These are phyloP conservation scores for Apostichopus californicus DNA, from an alignment of 35 echinoderm and acorn worm genomes.

Conservation along the genomic window DNA sequence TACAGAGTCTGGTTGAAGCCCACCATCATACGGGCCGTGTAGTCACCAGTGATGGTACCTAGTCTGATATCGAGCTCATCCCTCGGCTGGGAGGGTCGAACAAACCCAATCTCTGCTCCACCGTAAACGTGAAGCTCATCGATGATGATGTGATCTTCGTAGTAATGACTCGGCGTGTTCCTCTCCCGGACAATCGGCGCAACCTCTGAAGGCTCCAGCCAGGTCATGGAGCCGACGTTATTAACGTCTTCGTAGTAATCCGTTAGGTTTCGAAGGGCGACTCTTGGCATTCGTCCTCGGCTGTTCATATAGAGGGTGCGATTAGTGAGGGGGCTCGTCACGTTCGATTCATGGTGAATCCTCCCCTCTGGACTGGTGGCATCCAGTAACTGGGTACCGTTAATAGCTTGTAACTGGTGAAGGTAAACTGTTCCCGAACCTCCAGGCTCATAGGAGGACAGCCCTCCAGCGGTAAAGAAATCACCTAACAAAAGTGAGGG, in stretches of 20 bases:
- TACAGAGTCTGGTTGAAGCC: slow-evolving; percentile 83
- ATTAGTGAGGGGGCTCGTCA: slow-evolving; percentile 79
- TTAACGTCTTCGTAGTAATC: slow-evolving; percentile 52
- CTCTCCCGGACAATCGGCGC: slow-evolving; percentile 47
- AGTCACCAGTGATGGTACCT: slow-evolving; percentile 72
- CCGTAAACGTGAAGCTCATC: slow-evolving; percentile 91
- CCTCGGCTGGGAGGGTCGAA: slow-evolving; percentile 54
- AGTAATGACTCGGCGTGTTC: slow-evolving; percentile 72
- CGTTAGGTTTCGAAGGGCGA: slow-evolving; percentile 65
- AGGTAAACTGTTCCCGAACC: slow-evolving; percentile 89
- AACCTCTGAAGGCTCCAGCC: slow-evolving; percentile 67
- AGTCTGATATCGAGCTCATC: slow-evolving; percentile 56
- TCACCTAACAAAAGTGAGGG: slow-evolving; percentile 47
- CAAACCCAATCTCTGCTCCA: slow-evolving; percentile 71
- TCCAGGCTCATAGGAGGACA: slow-evolving; percentile 71
- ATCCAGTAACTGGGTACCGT: slow-evolving; percentile 73
- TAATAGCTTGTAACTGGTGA: slow-evolving; percentile 80
- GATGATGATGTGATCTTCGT: slow-evolving; percentile 69
- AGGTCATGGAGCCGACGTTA: slow-evolving; percentile 49
- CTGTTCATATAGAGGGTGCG: slow-evolving; percentile 92
- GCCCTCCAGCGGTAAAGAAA: slow-evolving; percentile 73
- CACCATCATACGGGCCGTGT: slow-evolving; percentile 70
- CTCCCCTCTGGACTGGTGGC: slow-evolving; percentile 77
- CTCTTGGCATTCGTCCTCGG: slow-evolving; percentile 66
- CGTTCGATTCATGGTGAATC: slow-evolving; percentile 85